Conservation (phyloP, 2,888 invertebrate genomes). For the Alloplasta piceator region DNA sequence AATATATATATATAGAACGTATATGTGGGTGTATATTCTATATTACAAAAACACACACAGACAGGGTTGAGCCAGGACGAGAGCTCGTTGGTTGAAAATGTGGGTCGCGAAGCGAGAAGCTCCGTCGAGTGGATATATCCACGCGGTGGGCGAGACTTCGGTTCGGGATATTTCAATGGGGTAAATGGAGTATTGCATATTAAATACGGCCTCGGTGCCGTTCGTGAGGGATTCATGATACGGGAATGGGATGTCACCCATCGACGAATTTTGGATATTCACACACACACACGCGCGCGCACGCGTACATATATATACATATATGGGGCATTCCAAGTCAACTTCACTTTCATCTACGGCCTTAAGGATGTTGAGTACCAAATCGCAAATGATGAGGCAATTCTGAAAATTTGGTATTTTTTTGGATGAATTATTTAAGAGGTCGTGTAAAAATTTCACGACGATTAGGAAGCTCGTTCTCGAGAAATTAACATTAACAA, state of each 20-base stretch:
- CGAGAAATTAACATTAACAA: too few species aligned
- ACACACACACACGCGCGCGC: not conserved
- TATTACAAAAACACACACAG: not conserved
- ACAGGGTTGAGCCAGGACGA: constrained; percentile 34
- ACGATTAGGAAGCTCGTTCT: too few species aligned
- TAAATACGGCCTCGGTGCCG: constrained; percentile 73
- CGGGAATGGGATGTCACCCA: constrained; percentile 44
- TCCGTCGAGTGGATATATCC: constrained; percentile 70
- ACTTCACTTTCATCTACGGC: too few species aligned
- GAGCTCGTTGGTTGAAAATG: constrained; percentile 70
- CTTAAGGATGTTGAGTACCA: too few species aligned
- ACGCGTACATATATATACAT: not conserved
- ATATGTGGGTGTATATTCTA: constrained; percentile 2
- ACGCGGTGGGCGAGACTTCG: constrained; percentile 38
- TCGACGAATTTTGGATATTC: constrained; percentile 42
- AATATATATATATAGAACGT: constrained; percentile 31
- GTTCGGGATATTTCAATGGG: constrained; percentile 76
- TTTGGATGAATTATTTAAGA: too few species aligned
- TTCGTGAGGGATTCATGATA: constrained; percentile 44
- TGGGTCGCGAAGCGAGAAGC: constrained; percentile 74
- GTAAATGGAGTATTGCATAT: constrained; percentile 81
- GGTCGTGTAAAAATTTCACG: too few species aligned
- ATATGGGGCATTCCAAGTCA: too few species aligned
- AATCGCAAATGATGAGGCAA: too few species aligned
- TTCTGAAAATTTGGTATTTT: too few species aligned